Evolutionary conservation across 2,797 vertebrate species (phyloP).

Genomic region (Hydrophis major): DNA sequence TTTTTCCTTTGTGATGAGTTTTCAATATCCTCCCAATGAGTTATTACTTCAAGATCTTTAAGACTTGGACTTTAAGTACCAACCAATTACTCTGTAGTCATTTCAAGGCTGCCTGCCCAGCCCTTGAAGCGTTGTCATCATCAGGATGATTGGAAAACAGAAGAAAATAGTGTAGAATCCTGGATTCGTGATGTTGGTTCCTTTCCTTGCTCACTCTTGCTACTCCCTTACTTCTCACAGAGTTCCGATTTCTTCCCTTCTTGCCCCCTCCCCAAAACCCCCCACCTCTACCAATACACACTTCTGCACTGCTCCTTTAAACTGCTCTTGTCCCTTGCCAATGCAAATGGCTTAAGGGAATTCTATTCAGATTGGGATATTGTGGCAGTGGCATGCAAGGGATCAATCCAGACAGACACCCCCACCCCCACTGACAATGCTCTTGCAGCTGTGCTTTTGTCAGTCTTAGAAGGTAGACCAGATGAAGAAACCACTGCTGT

Average conservation of each 20-base stretch:
- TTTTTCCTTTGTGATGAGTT: conserved; percentile 67
- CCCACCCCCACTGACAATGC: background rate
- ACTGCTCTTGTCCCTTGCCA: too few species aligned
- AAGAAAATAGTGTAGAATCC: conserved; percentile 14
- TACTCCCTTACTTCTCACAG: background rate
- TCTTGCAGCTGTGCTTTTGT: background rate
- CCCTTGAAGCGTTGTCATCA: conserved; percentile 16
- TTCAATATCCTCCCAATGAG: conserved; percentile 61
- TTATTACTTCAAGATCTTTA: conserved; percentile 56
- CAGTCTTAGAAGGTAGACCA: background rate
- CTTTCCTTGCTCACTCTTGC: background rate
- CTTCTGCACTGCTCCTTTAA: background rate
- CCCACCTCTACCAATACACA: background rate
- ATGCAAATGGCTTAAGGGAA: background rate
- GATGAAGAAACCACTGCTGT: background rate
- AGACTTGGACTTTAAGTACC: conserved; percentile 55
- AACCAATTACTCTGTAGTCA: conserved; percentile 50
- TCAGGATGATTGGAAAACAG: conserved; percentile 14
- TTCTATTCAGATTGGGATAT: background rate
- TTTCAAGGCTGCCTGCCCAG: conserved; percentile 48
- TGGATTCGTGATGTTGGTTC: conserved; percentile 6
- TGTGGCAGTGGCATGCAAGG: background rate
- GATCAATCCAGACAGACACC: background rate
- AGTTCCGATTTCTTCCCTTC: background rate
- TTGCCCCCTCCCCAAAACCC: too few species aligned